These are phyloP conservation scores for Engystomops pustulosus DNA, from an alignment of 2,113 vertebrate species.

Conservation along the genomic window DNA sequence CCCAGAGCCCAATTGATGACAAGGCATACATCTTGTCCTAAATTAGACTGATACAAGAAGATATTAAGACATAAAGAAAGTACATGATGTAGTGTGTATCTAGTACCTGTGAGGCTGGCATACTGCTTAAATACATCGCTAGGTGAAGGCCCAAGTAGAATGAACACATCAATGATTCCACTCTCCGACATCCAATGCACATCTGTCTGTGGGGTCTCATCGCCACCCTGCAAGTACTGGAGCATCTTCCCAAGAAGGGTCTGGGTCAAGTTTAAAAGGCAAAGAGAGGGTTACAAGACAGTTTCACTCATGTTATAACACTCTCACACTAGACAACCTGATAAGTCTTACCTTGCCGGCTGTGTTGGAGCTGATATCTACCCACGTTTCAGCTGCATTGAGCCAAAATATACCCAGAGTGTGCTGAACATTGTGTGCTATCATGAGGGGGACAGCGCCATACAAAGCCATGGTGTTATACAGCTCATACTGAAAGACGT, in stretches of 20 bases:
- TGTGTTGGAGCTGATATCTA: conserved; percentile 90
- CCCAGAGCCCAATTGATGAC: no score
- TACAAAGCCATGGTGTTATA: conserved; percentile 92
- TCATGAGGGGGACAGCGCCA: conserved; percentile 85
- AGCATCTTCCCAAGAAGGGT: conserved; percentile 91
- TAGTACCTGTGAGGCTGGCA: conserved; percentile 83
- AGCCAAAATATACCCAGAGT: conserved; percentile 92
- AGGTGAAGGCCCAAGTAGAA: conserved; percentile 85
- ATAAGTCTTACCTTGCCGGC: conserved; percentile 83
- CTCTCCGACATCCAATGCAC: conserved; percentile 95
- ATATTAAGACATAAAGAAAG: no score
- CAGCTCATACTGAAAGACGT: conserved; percentile 94
- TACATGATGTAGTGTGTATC: background rate
- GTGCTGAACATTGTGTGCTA: conserved; percentile 82
- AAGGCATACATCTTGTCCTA: no score
- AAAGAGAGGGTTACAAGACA: no score
- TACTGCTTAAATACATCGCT: conserved; percentile 83
- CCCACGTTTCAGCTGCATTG: conserved; percentile 94
- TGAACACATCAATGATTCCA: conserved; percentile 87
- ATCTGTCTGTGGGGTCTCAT: conserved; percentile 88
- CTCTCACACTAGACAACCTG: no score
- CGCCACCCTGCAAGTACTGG: conserved; percentile 88
- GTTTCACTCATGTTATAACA: no score
- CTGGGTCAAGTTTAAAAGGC: conserved; percentile 66
- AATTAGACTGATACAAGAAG: no score